A percentile compares a stretch with the other conserved stretches of the same genome.
phyloP scores from a whole-genome alignment of 2,113 vertebrate genomes.

The Gyps fulvus region DNA sequence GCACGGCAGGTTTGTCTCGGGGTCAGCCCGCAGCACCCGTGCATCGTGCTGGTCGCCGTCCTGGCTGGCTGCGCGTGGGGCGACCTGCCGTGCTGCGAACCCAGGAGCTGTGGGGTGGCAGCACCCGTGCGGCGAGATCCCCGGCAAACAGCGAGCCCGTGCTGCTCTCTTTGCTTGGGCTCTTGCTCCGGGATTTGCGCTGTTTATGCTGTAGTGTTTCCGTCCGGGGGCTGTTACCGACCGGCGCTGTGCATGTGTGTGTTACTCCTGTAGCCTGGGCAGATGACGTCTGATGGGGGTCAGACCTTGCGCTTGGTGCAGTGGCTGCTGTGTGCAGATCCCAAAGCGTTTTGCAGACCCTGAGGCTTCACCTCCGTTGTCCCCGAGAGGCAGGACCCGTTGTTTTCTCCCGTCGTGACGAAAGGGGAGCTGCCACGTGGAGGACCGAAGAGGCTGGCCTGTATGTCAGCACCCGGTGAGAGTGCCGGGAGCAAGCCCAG shows the following conservation, averaged over 20 bases:
- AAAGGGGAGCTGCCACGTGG: not conserved
- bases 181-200: not conserved
- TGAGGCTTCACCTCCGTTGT: not conserved
- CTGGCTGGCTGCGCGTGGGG: not conserved
- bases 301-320: too few species aligned
- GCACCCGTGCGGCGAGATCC: not conserved
- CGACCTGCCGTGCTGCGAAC: rapidly evolving
- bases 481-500: not conserved
- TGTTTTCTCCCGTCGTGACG: rapidly evolving
- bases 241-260: too few species aligned
- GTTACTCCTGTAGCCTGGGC: rapidly evolving
- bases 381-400: not conserved
- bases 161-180: not conserved
- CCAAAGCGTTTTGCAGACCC: not conserved
- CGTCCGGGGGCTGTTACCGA: not conserved
- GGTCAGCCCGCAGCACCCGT: not conserved
- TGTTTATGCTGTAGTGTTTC: not conserved
- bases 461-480: too few species aligned
- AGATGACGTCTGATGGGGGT: not conserved
- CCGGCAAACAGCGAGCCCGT: too few species aligned
- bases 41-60: not conserved
- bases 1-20: not conserved
- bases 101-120: not conserved
- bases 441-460: not conserved
- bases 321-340: not conserved